A percentile compares a stretch with the other conserved stretches of the same genome.
phyloP scores from a whole-genome alignment of 2,113 vertebrate species.

The Indicator indicator region DNA sequence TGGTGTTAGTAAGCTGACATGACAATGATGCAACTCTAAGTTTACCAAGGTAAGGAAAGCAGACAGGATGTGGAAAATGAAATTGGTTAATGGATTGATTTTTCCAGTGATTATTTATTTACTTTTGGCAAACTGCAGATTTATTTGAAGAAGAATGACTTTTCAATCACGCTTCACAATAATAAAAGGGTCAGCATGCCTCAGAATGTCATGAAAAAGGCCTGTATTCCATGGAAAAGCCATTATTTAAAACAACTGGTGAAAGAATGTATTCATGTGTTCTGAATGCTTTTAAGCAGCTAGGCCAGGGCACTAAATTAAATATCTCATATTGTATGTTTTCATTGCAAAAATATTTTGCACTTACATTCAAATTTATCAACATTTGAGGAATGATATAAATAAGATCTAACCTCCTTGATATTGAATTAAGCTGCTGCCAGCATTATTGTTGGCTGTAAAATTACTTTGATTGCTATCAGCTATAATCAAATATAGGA shows the following conservation, averaged over 20 bases:
- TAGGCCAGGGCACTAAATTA: neutral
- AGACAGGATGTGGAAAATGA: neutral
- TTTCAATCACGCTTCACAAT: neutral
- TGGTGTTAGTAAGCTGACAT: neutral
- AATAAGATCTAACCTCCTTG: constrained; percentile 62
- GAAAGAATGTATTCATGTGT: neutral
- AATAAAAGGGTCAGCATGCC: constrained; percentile 6
- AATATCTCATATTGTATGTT: constrained; percentile 18
- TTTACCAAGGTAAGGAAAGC: neutral
- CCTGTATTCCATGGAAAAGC: neutral
- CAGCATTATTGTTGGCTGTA: constrained; percentile 79
- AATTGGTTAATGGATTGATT: neutral
- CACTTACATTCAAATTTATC: neutral
- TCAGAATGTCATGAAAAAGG: neutral
- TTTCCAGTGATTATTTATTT: neutral
- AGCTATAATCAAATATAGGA: constrained; percentile 82
- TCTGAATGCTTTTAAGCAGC: neutral
- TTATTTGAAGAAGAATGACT: neutral
- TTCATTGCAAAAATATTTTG: neutral
- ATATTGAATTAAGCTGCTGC: constrained; percentile 70
- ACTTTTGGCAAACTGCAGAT: neutral
- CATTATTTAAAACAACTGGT: neutral
- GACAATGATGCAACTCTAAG: neutral
- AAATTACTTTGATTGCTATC: constrained; percentile 80
- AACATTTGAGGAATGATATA: constrained; percentile 70